These are phyloP conservation scores for Gymnoscelis rufifasciata DNA, from an alignment of 2,888 invertebrate species.

Conservation along the genomic window DNA sequence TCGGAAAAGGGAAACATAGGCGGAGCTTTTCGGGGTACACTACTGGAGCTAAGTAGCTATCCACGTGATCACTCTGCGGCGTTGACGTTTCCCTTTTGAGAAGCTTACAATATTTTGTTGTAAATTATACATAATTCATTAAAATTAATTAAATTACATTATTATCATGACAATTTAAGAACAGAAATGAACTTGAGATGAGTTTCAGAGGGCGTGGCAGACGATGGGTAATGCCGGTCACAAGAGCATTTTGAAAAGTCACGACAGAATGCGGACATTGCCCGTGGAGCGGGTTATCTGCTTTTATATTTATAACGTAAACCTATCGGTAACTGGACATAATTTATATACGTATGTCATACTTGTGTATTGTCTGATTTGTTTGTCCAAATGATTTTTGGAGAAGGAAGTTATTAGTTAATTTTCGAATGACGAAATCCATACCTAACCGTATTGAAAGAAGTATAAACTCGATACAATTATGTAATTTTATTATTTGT, in stretches of 20 bases:
- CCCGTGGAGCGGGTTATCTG: slow-evolving; percentile 22
- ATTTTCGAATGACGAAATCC: slow-evolving; percentile 52
- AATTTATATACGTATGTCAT: slow-evolving; percentile 14
- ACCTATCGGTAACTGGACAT: slow-evolving; percentile 12
- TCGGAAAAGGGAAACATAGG: slow-evolving; percentile 63
- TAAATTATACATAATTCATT: slow-evolving; percentile 37
- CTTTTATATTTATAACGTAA: slow-evolving; percentile 23
- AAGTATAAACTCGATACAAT: slow-evolving; percentile 66
- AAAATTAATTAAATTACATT: slow-evolving; percentile 27
- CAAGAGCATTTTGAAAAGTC: slow-evolving; percentile 27
- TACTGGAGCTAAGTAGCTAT: slow-evolving; percentile 46
- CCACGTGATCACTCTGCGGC: slow-evolving; percentile 55
- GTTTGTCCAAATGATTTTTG: slow-evolving; percentile 39
- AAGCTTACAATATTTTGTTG: slow-evolving; percentile 61
- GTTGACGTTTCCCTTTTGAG: slow-evolving; percentile 62
- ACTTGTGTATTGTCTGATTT: slow-evolving; percentile 17
- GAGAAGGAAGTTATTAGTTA: slow-evolving; percentile 57
- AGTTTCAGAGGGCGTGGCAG: slow-evolving; percentile 40
- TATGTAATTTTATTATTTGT: slow-evolving; percentile 63
- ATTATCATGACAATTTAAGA: slow-evolving; percentile 29
- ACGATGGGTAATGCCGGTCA: slow-evolving; percentile 44
- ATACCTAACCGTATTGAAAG: slow-evolving; percentile 55
- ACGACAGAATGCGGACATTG: slow-evolving; percentile 33
- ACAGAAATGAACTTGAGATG: slow-evolving; percentile 31
- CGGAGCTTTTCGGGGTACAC: slow-evolving; percentile 63